phyloP scores from a whole-genome alignment of 2,797 vertebrate genomes.

The Petrocephalus schoutedeni region DNA sequence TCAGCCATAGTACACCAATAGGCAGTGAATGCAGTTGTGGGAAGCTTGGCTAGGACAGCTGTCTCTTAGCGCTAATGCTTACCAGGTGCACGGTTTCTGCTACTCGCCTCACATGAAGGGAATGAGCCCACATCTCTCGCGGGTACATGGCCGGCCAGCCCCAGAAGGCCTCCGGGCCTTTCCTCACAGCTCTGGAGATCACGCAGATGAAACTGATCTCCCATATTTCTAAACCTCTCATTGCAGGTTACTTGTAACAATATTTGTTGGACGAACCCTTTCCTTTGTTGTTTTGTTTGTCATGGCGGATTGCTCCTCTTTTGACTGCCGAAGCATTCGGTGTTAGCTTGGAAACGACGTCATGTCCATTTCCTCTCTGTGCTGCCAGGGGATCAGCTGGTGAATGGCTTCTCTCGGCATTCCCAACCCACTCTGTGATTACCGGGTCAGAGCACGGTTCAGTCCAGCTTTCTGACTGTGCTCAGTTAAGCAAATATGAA shows the following conservation, averaged over 20 bases:
- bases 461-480: neutral
- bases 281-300: neutral
- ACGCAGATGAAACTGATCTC: neutral
- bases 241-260: neutral
- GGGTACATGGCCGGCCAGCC: neutral
- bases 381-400: neutral
- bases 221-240: neutral
- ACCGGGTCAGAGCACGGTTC: neutral
- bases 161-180: neutral
- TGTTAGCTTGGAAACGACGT: neutral
- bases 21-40: slow-evolving; percentile 25
- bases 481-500: neutral
- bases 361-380: neutral
- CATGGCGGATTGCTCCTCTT: neutral
- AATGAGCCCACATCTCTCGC: neutral
- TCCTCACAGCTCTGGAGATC: neutral
- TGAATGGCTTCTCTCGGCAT: neutral
- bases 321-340: neutral
- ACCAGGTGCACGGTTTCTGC: slow-evolving; percentile 46
- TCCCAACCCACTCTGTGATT: neutral
- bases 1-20: slow-evolving; percentile 6
- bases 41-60: slow-evolving; percentile 47
- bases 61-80: slow-evolving; percentile 51
- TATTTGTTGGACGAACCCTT: neutral
- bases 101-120: slow-evolving; percentile 16